Evolutionary conservation across 2,888 invertebrate genomes (phyloP).

Genomic region (Andrena bucephala): DNA sequence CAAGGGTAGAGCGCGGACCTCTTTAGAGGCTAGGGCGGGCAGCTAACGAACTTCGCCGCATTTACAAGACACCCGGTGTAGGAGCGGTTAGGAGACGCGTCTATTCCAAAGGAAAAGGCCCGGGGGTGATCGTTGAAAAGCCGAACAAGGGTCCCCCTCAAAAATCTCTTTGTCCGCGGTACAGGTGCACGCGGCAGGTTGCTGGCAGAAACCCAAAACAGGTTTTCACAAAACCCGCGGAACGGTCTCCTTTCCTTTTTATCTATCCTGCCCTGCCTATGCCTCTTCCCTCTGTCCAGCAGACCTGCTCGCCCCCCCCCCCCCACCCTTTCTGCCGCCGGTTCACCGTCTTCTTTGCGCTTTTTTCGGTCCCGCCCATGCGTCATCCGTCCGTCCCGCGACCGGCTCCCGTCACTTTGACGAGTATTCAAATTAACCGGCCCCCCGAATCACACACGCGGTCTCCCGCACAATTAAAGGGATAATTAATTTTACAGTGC

Average conservation of each 20-base stretch:
- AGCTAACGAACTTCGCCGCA: not conserved
- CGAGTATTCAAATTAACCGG: conserved; percentile 71
- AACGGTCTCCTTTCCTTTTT: conserved; percentile 60
- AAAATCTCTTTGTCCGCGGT: conserved; percentile 66
- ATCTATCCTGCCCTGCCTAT: conserved; percentile 52
- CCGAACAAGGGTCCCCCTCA: conserved; percentile 69
- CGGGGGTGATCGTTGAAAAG: conserved; percentile 75
- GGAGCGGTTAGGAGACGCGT: conserved; percentile 34
- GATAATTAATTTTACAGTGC: conserved; percentile 69
- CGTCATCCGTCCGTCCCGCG: conserved; percentile 34
- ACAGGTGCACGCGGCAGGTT: conserved; percentile 81
- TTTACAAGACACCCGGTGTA: conserved; percentile 53
- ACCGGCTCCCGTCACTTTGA: conserved; percentile 62
- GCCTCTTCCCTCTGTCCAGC: conserved; percentile 9
- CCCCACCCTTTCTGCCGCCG: not conserved
- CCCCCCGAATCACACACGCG: conserved; percentile 57
- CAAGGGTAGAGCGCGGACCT: not conserved
- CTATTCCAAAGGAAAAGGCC: conserved; percentile 59
- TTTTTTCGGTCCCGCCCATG: conserved; percentile 11
- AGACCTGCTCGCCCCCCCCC: not conserved
- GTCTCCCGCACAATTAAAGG: conserved; percentile 58
- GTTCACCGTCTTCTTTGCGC: conserved; percentile 26
- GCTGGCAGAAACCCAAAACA: conserved; percentile 77
- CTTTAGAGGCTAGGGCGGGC: not conserved
- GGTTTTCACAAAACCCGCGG: conserved; percentile 76